These are phyloP conservation scores for Candidula unifasciata DNA, from an alignment of 2,888 invertebrate species.

Conservation along the genomic window DNA sequence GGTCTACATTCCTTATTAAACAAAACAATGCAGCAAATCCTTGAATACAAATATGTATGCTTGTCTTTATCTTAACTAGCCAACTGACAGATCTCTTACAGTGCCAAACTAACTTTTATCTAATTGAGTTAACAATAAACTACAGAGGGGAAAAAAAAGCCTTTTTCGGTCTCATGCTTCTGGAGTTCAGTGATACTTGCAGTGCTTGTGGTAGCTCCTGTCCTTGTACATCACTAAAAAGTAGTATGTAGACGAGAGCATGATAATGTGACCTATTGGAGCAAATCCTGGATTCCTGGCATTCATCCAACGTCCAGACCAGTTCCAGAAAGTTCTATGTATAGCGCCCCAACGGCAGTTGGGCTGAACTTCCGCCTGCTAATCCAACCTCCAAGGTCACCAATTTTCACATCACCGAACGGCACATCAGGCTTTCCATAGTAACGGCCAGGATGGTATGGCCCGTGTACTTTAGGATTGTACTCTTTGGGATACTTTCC, in stretches of 20 bases:
- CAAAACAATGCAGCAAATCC: too few species aligned
- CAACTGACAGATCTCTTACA: too few species aligned
- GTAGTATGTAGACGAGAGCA: conserved; percentile 86
- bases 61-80: too few species aligned
- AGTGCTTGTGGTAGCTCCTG: conserved; percentile 87
- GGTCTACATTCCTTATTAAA: too few species aligned
- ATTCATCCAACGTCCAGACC: conserved; percentile 92
- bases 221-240: conserved; percentile 89
- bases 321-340: conserved; percentile 93
- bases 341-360: conserved; percentile 83
- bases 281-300: conserved; percentile 87
- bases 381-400: conserved; percentile 92
- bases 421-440: conserved; percentile 96
- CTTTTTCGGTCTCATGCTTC: background rate
- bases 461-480: conserved; percentile 92
- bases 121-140: background rate
- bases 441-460: conserved; percentile 93
- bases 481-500: conserved; percentile 90
- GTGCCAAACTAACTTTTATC: too few species aligned
- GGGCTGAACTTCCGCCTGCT: conserved; percentile 89
- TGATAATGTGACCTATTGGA: conserved; percentile 86
- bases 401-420: conserved; percentile 90
- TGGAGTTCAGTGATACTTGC: conserved; percentile 86
- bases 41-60: too few species aligned
- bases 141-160: background rate